Conservation (phyloP, 2,888 invertebrate genomes). For the Chouioia cunea region DNA sequence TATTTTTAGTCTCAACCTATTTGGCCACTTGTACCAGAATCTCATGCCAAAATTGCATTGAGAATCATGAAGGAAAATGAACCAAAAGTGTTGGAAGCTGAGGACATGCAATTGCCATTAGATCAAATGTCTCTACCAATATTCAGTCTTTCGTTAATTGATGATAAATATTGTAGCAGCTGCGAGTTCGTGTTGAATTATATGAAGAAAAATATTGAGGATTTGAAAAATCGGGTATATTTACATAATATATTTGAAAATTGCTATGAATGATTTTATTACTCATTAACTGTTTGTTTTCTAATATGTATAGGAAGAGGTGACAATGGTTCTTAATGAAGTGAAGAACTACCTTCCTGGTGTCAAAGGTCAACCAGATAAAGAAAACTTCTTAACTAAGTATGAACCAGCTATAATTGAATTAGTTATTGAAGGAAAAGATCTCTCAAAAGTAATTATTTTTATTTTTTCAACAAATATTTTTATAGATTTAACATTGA, state of each 20-base stretch:
- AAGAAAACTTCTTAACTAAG: conserved; percentile 77
- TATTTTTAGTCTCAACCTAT: conserved; percentile 68
- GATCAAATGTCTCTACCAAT: conserved; percentile 67
- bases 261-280: not conserved
- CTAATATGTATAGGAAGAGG: conserved; percentile 71
- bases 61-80: conserved; percentile 53
- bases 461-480: conserved; percentile 5
- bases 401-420: conserved; percentile 84
- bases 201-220: conserved; percentile 38
- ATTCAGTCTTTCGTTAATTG: conserved; percentile 32
- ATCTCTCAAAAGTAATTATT: conserved; percentile 74
- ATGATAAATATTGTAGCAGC: conserved; percentile 42
- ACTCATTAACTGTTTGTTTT: not conserved
- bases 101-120: conserved; percentile 69
- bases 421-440: conserved; percentile 80
- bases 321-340: conserved; percentile 75
- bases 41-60: conserved; percentile 53
- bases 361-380: conserved; percentile 74
- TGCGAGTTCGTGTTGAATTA: conserved; percentile 43
- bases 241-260: not conserved
- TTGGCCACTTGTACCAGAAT: conserved; percentile 74
- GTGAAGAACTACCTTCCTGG: conserved; percentile 78
- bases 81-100: conserved; percentile 53
- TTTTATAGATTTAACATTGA: not conserved
- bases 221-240: conserved; percentile 37